Evolutionary conservation across 2,797 vertebrate genomes (phyloP).

Genomic region (Gymnoscopelus braueri): DNA sequence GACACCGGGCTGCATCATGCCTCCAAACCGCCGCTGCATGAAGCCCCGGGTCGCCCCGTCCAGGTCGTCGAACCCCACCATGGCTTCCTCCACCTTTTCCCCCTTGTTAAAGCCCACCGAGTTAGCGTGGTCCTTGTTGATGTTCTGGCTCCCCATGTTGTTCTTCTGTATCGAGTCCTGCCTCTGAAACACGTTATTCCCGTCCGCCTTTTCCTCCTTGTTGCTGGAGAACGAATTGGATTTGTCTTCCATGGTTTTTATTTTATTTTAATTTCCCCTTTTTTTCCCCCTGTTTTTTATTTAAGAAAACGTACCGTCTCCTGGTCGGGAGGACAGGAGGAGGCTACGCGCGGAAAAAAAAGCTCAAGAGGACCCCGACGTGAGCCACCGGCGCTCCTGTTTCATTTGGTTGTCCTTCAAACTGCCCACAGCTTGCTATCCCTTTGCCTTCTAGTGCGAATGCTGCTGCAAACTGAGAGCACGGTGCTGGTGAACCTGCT

Average conservation of each 20-base stretch:
- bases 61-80: constrained; percentile 90
- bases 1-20: constrained; percentile 97
- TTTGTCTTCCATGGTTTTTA: constrained; percentile 88
- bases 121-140: constrained; percentile 94
- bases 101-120: constrained; percentile 90
- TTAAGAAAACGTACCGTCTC: constrained; percentile 67
- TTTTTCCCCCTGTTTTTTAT: constrained; percentile 22
- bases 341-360: constrained; percentile 69
- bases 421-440: constrained; percentile 75
- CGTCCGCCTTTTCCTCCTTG: constrained; percentile 89
- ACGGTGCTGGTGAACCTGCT: constrained; percentile 72
- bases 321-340: constrained; percentile 72
- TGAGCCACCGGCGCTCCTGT: constrained; percentile 79
- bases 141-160: constrained; percentile 84
- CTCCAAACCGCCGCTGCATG: constrained; percentile 97
- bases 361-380: constrained; percentile 69
- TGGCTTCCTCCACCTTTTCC: constrained; percentile 91
- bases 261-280: constrained; percentile 43
- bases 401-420: constrained; percentile 85
- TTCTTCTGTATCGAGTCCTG: constrained; percentile 89
- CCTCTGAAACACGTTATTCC: constrained; percentile 89
- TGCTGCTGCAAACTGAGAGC: constrained; percentile 83
- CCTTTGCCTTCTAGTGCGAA: constrained; percentile 81
- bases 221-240: constrained; percentile 89
- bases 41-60: constrained; percentile 89